Evolutionary conservation across 2,113 vertebrate genomes (phyloP), one percentile per base, ranked within the genome.

Genomic region (Lamprologus lemairii): DNA sequence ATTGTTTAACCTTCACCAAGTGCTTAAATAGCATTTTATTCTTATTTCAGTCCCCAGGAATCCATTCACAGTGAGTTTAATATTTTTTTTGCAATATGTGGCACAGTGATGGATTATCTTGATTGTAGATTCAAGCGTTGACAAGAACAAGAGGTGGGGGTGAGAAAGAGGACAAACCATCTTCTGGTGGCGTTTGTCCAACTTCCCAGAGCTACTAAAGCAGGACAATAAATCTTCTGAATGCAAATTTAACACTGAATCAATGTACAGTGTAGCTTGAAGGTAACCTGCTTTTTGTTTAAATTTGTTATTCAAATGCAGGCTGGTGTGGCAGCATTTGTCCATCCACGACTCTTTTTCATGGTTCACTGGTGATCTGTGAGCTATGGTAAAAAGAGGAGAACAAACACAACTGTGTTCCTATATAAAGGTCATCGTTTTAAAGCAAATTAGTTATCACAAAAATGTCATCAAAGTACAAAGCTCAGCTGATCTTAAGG

Each of bases 91-190:
- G 92, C 92, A 94, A 95, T 89, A 94, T 89, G 87, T 95, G 95
- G 90, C 94, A 95, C 88, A 82, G 88, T 96, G 95, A 96, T 96
- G 95, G 96, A 96, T 96, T 93, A 93, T 94, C 92, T 86, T 94
- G 93, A 96, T 93, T 95, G 94, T 91, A 95, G 89, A 95, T 95
- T 91, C 9, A 51, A 93, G 87, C 89, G 31, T 84, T 95, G 95
- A 95, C 95, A 95, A 94, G 90, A 33, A 89, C 81, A 31, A 63
- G 68, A 47, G 83, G 73, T 53, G 60, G 45, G 55, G 82, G 31
- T 9, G 9, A 28, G 87, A 83, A 21, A 83, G 31, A 42, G 85
- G 79, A 87, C 83, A 91, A 88, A 89, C 81, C 58, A 17, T 87
- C 75, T 91, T 88, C 81, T 81, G 75, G 82, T 93, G 87, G 89